Evolutionary conservation across 1,140 invertebrate species (phyloP).

Genomic region (Agraylea sexmaculata): DNA sequence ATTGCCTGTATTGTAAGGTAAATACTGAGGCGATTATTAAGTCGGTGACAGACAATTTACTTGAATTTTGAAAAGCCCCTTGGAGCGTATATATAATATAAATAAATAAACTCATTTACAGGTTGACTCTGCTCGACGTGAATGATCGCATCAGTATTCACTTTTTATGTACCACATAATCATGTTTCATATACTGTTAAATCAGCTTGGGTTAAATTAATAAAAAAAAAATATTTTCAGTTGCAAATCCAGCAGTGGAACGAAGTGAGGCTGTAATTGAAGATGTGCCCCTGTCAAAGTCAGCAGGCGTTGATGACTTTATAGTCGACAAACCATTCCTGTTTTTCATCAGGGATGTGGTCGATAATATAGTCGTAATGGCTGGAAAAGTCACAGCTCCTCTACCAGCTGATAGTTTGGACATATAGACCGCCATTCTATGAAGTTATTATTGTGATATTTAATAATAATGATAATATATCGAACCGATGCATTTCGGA

Average conservation of each 20-base stretch:
- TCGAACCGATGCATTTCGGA: neutral
- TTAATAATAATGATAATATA: neutral
- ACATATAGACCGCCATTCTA: neutral
- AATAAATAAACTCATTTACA: too few species aligned
- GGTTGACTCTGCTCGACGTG: neutral
- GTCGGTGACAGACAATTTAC: too few species aligned
- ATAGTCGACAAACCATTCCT: slow-evolving; percentile 53
- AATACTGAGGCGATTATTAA: too few species aligned
- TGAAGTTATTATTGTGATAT: neutral
- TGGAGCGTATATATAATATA: too few species aligned
- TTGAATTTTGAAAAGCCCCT: too few species aligned
- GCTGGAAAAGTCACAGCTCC: slow-evolving; percentile 47
- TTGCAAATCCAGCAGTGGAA: slow-evolving; percentile 22
- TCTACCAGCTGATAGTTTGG: slow-evolving; percentile 22
- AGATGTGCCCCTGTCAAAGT: neutral
- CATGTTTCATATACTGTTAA: too few species aligned
- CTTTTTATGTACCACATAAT: too few species aligned
- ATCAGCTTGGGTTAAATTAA: too few species aligned
- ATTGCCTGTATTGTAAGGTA: too few species aligned
- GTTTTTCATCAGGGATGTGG: slow-evolving; percentile 51
- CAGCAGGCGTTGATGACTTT: slow-evolving; percentile 32
- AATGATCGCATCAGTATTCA: neutral
- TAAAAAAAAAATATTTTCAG: slow-evolving; percentile 25
- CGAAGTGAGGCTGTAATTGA: slow-evolving; percentile 9
- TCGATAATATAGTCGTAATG: slow-evolving; percentile 48